A percentile compares a stretch with the other conserved stretches of the same genome.
phyloP scores from a whole-genome alignment of 2,113 vertebrate genomes.

The Oncorhynchus kisutch region DNA sequence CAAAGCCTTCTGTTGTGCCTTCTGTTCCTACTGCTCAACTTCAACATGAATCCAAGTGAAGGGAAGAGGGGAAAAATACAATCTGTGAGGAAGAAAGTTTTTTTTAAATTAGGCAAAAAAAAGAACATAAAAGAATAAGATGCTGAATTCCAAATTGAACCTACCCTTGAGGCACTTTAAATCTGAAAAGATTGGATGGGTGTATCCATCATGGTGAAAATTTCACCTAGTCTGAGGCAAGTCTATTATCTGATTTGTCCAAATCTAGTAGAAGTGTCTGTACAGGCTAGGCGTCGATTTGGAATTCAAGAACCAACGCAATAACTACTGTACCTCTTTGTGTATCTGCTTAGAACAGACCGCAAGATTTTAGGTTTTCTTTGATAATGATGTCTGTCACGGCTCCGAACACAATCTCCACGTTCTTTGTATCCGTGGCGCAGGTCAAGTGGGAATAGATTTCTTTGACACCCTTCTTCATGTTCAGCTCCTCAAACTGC shows the following conservation, averaged over 20 bases:
- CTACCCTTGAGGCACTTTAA: too few species aligned
- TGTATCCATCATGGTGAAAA: too few species aligned
- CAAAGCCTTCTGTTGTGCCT: not conserved
- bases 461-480: conserved; percentile 96
- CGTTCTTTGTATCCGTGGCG: conserved; percentile 96
- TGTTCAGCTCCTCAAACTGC: conserved; percentile 95
- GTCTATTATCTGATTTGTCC: not conserved
- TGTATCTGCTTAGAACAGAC: conserved; percentile 84
- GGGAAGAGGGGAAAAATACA: not conserved
- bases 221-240: not conserved
- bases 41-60: conserved; percentile 10
- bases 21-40: not conserved
- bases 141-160: too few species aligned
- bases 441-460: conserved; percentile 98
- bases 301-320: not conserved
- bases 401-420: conserved; percentile 96
- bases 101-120: not conserved
- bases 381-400: conserved; percentile 99
- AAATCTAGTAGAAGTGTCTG: too few species aligned
- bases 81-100: not conserved
- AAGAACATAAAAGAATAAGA: too few species aligned
- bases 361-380: conserved; percentile 97
- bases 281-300: not conserved
- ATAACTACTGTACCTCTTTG: conserved; percentile 1
- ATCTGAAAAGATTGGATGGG: too few species aligned